A percentile compares a stretch with the other conserved stretches of the same genome.
phyloP scores from a whole-genome alignment of 2,113 vertebrate species.

The Gymnocephalus cernua region DNA sequence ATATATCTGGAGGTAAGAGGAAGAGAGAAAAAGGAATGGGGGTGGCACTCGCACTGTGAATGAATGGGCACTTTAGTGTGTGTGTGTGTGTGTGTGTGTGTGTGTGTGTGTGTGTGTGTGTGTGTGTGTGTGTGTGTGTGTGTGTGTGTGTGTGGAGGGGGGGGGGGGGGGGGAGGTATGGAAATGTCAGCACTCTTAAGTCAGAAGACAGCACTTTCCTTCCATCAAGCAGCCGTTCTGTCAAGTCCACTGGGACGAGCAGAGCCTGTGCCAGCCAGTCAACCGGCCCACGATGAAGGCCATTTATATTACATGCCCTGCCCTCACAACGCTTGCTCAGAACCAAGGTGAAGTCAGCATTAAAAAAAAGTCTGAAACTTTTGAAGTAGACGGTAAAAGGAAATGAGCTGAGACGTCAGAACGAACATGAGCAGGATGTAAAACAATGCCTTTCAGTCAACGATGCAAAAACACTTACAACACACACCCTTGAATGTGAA shows the following conservation, averaged over 20 bases:
- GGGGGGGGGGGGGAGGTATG: conserved; percentile 20
- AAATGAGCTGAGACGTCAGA: conserved; percentile 29
- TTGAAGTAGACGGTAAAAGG: conserved; percentile 16
- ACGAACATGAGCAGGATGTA: conserved; percentile 10
- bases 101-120: not conserved
- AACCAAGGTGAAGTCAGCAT: conserved; percentile 53
- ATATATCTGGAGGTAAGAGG: conserved; percentile 37
- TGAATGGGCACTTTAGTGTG: not conserved
- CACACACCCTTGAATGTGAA: conserved; percentile 8
- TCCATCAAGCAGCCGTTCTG: conserved; percentile 58
- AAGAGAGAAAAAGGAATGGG: not conserved
- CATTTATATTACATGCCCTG: conserved; percentile 72
- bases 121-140: not conserved
- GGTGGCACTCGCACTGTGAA: not conserved
- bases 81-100: not conserved
- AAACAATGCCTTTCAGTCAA: conserved; percentile 54
- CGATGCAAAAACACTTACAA: not conserved
- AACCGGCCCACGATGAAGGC: conserved; percentile 38
- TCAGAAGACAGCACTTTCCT: conserved; percentile 75
- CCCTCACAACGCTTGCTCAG: conserved; percentile 53
- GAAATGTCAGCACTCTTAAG: conserved; percentile 80
- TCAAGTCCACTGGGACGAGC: conserved; percentile 66
- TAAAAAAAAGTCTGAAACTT: conserved; percentile 22
- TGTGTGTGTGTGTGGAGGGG: not conserved
- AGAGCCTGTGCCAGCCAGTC: conserved; percentile 50